phyloP scores from a whole-genome alignment of 53 echinoderm and acorn worm genomes.

The Paelopatides confundens region DNA sequence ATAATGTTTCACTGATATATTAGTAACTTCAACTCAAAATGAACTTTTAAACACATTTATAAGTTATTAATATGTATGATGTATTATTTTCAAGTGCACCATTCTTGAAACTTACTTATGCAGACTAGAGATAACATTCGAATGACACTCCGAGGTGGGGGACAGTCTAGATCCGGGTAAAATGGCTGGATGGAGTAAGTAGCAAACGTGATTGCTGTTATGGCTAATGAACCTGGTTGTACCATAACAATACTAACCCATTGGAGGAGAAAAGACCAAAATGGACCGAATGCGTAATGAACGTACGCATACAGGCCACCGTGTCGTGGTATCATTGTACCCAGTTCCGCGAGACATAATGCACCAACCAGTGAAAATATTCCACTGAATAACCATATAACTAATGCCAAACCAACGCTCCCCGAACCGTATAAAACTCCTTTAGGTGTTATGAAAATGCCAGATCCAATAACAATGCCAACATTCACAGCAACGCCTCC shows the following conservation, averaged over 20 bases:
- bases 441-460: conserved; percentile 90
- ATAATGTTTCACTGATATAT: too few relatives aligned
- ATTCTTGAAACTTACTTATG: conserved; percentile 70
- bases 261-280: conserved; percentile 77
- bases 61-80: too few relatives aligned
- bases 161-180: conserved; percentile 70
- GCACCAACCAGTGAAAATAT: conserved; percentile 84
- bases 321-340: conserved; percentile 76
- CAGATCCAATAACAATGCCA: conserved; percentile 91
- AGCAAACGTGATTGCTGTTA: conserved; percentile 76
- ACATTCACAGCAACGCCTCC: conserved; percentile 88
- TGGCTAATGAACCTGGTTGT: conserved; percentile 76
- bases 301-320: conserved; percentile 86
- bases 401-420: conserved; percentile 79
- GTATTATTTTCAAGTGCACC: too few relatives aligned
- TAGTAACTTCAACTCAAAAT: too few relatives aligned
- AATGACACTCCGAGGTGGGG: conserved; percentile 59
- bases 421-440: conserved; percentile 83
- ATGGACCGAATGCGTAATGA: conserved; percentile 76
- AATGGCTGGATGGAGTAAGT: conserved; percentile 84
- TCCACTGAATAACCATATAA: conserved; percentile 80
- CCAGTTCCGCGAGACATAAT: conserved; percentile 86
- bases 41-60: too few relatives aligned
- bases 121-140: conserved; percentile 66
- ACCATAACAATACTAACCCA: conserved; percentile 77